Base-by-base conservation (phyloP, 35 echinoderm and acorn worm genomes). In the Anneissia japonica region DNA sequence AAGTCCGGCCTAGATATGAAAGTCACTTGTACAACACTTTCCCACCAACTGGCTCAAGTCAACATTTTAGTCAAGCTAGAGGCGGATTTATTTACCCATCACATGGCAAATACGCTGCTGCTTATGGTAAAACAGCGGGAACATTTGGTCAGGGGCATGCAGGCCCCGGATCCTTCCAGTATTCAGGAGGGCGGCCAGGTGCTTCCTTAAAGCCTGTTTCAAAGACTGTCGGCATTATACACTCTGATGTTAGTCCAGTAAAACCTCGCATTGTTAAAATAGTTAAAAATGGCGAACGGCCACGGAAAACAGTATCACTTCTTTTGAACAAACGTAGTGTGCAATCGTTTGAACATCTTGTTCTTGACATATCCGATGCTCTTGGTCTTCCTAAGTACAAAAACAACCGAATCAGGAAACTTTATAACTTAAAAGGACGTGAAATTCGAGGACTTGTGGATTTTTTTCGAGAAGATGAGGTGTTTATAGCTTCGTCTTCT, bases 261-360 rank as follows among this genome's bases (percentile, higher is more conserved):
- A 91, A 92, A 83, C 96, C 96, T 10, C 88, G 87, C 13, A 84
- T 99, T 30, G 83, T 93, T 31, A 94, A 91, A 76, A 91, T 99
- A 46, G 87, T 94, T 31, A 99, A 99, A 91, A 83, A 86, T 31
- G 96, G 92, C 37, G 34, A 91, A 26, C 85, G 79, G 73, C 96
- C 96, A 13, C 73, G 87, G 35, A 90, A 99, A 56, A 83, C 78
- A 31, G 91, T 99, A 31, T 99, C 96, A 34, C 77, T 99, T 37
- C 82, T 99, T 34, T 37, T 99, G 83, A 94, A 99, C 90, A 91
- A 92, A 76, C 81, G 91, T 34, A 94, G 86, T 64, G 89, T 99
- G 75, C 92, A 91, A 38, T 94, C 91, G 4, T 99, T 41, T 41
- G 96, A 99, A 72, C 87, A 94, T 38, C 85, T 99, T 32, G 80